Evolutionary conservation across 2,888 invertebrate species (phyloP).

Genomic region (Pseudococcus jackbeardsleyi): DNA sequence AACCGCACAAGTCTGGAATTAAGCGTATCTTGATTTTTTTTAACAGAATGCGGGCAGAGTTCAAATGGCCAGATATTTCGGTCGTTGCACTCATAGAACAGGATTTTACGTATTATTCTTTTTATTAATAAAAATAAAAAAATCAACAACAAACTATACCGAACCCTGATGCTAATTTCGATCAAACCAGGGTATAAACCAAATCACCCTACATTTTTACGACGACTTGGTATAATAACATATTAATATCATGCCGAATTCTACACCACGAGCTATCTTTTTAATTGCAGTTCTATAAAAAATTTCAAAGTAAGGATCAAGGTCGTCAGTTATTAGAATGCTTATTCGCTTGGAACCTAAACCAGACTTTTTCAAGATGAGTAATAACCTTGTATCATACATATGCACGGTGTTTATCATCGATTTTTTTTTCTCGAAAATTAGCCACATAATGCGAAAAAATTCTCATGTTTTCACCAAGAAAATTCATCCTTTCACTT

Average conservation of each 20-base stretch:
- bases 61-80: slow-evolving; percentile 33
- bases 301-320: slow-evolving; percentile 49
- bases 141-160: neutral
- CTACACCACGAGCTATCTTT: neutral
- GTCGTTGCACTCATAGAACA: slow-evolving; percentile 47
- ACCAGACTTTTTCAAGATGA: slow-evolving; percentile 27
- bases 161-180: neutral
- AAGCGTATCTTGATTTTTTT: slow-evolving; percentile 17
- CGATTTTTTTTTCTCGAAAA: neutral
- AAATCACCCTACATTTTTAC: neutral
- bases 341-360: slow-evolving; percentile 50
- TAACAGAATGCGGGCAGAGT: slow-evolving; percentile 48
- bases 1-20: slow-evolving; percentile 12
- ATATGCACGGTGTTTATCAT: neutral
- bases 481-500: slow-evolving; percentile 3
- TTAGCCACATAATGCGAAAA: neutral
- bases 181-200: neutral
- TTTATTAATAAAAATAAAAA: neutral
- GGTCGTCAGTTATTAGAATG: slow-evolving; percentile 32
- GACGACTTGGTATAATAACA: neutral
- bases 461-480: neutral
- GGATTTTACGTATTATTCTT: slow-evolving; percentile 22
- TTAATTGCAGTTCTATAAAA: slow-evolving; percentile 7
- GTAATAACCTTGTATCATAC: slow-evolving; percentile 33
- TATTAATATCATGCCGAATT: neutral